A percentile compares a stretch with the other conserved stretches of the same genome.
phyloP scores from a whole-genome alignment of 2,113 vertebrate genomes.

The Lethenteron camtschaticum region DNA sequence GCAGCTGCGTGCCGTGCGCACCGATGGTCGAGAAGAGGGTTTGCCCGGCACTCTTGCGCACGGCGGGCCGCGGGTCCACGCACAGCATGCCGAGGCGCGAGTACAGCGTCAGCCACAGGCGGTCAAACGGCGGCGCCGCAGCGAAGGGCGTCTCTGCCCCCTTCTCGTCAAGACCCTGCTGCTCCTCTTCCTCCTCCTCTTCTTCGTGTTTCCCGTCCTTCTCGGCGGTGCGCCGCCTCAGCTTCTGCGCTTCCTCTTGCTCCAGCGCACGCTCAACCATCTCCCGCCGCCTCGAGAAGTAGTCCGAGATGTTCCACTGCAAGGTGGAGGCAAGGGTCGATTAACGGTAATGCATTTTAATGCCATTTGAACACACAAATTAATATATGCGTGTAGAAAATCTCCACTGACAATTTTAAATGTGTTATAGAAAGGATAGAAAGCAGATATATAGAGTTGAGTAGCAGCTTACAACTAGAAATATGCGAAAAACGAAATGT shows the following conservation, averaged over 20 bases:
- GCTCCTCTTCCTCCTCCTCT: neutral
- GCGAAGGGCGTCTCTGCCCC: conserved; percentile 34
- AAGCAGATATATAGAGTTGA: too few species aligned
- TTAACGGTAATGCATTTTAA: too few species aligned
- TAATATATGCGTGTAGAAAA: too few species aligned
- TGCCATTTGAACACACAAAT: too few species aligned
- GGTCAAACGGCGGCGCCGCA: conserved; percentile 85
- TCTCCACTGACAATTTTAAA: too few species aligned
- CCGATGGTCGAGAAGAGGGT: conserved; percentile 87
- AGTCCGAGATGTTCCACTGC: conserved; percentile 99
- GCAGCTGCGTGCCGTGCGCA: conserved; percentile 76
- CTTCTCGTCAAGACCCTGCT: too few species aligned
- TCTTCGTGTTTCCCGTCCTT: neutral
- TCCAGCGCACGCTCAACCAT: conserved; percentile 72
- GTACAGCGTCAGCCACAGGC: conserved; percentile 86
- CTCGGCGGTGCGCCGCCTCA: neutral
- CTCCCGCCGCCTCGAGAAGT: conserved; percentile 95
- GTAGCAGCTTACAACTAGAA: too few species aligned
- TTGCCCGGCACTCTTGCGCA: conserved; percentile 83
- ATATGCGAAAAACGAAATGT: too few species aligned
- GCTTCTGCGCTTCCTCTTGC: conserved; percentile 50
- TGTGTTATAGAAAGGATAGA: too few species aligned
- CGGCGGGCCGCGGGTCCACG: conserved; percentile 76
- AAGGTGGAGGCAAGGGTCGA: conserved; percentile 15
- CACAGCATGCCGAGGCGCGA: conserved; percentile 80